Base-by-base conservation (phyloP, 2,113 vertebrate genomes). In the Emydura subglobosa region DNA sequence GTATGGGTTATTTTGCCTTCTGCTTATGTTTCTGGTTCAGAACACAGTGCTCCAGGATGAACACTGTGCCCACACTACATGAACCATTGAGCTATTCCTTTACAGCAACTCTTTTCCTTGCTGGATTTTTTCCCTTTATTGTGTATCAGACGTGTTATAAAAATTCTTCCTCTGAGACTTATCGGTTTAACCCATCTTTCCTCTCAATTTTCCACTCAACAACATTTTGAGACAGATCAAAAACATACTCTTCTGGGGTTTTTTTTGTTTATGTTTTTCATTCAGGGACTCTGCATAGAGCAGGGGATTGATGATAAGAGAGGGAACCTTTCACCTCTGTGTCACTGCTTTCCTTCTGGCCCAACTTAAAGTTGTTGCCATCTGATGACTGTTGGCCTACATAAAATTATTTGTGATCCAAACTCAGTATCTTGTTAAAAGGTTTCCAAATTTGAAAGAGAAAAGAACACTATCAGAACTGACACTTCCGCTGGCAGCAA, bases 361-460 rank as follows among this genome's bases (percentile, higher is more conserved):
- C n/a, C n/a, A 74, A 24, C 39, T n/a, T 72, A 42, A 39, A 74
- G 34, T 50, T 0, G 0, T 29, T 8, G 5, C 31, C 42, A 59
- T 65, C 68, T 55, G 6, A 13, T 42, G 42, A 49, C 42, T 57
- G 14, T 53, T 39, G 78, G 6, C 76, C 92, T 72, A 31, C 17
- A 83, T 3, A 51, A 68, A 83, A 42, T n/a, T 49, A 44, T 0
- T 0, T 5, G 22, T 3, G 5, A 42, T 17, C n/a, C 14, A 85
- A 88, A 90, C 78, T 82, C 61, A 1, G 0, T 81, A 81, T 13
- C 6, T 6, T 81, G 34, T 44, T 93, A 44, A 89, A 89, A 61
- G 12, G 80, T 13, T 86, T 24, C 4, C 11, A 49, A 34, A 53
- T 5, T 17, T n/a, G 4, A 68, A 54, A 54, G 76, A 80, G 92